Evolutionary conservation across 1,140 invertebrate species (phyloP).

Genomic region (Antheraea mylitta): DNA sequence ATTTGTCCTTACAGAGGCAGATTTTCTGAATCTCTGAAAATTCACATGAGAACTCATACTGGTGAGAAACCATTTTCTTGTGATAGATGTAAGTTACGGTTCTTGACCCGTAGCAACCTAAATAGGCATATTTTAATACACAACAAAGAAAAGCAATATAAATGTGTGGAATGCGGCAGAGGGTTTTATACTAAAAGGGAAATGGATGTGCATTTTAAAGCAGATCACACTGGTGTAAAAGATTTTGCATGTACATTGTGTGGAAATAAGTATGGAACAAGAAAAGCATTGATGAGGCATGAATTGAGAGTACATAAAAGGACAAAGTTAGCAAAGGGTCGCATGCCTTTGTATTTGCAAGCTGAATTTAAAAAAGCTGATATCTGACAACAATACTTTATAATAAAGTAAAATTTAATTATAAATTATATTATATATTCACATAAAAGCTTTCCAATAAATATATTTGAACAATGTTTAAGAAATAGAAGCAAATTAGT

Average conservation of each 20-base stretch:
- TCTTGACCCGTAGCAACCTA: conserved; percentile 68
- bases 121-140: conserved; percentile 59
- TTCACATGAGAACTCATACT: conserved; percentile 70
- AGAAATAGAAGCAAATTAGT: too few relatives aligned
- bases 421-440: too few relatives aligned
- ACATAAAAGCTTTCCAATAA: too few relatives aligned
- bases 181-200: conserved; percentile 41
- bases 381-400: neutral
- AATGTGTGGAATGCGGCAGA: conserved; percentile 41
- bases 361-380: conserved; percentile 31
- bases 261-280: conserved; percentile 66
- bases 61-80: conserved; percentile 69
- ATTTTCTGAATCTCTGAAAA: conserved; percentile 47
- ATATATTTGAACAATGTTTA: too few relatives aligned
- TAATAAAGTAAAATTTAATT: too few relatives aligned
- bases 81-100: conserved; percentile 62
- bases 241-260: conserved; percentile 63
- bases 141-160: conserved; percentile 40
- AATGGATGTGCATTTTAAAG: conserved; percentile 46
- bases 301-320: conserved; percentile 67
- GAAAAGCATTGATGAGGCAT: conserved; percentile 60
- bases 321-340: conserved; percentile 39
- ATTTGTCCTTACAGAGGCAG: conserved; percentile 46
- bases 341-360: conserved; percentile 45
- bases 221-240: conserved; percentile 64